Percentiles rank a stretch among this genome's conserved stretches.
Evolutionary conservation across 2,888 invertebrate genomes (phyloP).

Genomic region (Rhingia campestris): DNA sequence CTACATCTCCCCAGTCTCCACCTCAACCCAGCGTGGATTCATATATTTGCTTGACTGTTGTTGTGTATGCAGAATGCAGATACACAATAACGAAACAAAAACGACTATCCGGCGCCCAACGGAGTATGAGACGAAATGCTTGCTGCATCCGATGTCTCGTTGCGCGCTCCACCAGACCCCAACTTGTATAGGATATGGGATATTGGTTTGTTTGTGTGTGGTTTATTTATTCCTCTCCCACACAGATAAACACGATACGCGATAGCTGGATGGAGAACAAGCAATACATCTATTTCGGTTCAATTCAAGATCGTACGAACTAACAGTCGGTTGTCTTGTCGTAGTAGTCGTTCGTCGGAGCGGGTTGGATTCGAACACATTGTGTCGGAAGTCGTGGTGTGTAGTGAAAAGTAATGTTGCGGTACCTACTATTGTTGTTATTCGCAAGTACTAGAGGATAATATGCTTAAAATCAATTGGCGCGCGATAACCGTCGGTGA

Average conservation of each 20-base stretch:
- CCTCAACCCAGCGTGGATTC: neutral
- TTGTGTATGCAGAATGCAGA: neutral
- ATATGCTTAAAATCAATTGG: conserved; percentile 15
- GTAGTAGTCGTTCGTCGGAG: conserved; percentile 1
- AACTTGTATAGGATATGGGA: neutral
- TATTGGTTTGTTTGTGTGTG: neutral
- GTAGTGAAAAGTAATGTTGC: neutral
- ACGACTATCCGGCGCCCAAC: neutral
- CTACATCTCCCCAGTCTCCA: neutral
- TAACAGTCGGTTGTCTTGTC: conserved; percentile 1
- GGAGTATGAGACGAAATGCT: neutral
- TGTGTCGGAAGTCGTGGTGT: neutral
- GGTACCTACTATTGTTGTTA: neutral
- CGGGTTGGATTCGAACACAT: conserved; percentile 33
- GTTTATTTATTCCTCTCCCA: conserved; percentile 19
- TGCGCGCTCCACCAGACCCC: neutral
- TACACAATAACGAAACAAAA: neutral
- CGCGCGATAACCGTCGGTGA: conserved; percentile 17
- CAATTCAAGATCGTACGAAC: conserved; percentile 52
- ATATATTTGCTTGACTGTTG: neutral
- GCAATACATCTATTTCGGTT: conserved; percentile 47
- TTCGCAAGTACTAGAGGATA: neutral
- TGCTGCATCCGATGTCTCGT: neutral
- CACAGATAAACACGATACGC: conserved; percentile 33
- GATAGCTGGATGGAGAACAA: neutral